Evolutionary conservation across 1,140 invertebrate genomes (phyloP).

Genomic region (Drosophila leontia): DNA sequence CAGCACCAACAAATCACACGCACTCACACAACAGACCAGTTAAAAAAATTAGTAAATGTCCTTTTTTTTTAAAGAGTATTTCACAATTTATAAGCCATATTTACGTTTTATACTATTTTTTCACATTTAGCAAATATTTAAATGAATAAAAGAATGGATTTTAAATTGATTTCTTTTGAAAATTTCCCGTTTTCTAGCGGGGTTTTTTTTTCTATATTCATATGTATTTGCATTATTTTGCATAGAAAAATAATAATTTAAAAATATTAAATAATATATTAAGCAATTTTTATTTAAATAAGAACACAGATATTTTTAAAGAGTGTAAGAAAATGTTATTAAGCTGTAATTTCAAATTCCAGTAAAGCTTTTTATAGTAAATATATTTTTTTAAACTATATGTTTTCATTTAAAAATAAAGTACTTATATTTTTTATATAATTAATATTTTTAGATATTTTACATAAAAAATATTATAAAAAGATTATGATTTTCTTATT

Average conservation of each 20-base stretch:
- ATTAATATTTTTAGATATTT: not conserved
- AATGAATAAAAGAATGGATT: not conserved
- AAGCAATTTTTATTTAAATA: no score
- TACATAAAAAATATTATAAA: not conserved
- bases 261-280: not conserved
- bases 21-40: constrained; percentile 9
- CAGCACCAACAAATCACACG: constrained; percentile 65
- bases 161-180: not conserved
- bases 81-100: not conserved
- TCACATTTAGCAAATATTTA: not conserved
- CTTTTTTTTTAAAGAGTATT: not conserved
- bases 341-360: no score
- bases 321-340: no score
- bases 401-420: no score
- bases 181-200: no score
- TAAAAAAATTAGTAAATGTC: constrained; percentile 9
- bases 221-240: no score
- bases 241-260: no score
- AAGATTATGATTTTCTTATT: no score
- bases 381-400: no score
- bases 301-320: no score
- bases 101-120: not conserved
- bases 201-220: not conserved
- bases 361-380: no score
- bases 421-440: no score